Conservation (phyloP, 2,113 vertebrate genomes). For the Neogobius melanostomus region DNA sequence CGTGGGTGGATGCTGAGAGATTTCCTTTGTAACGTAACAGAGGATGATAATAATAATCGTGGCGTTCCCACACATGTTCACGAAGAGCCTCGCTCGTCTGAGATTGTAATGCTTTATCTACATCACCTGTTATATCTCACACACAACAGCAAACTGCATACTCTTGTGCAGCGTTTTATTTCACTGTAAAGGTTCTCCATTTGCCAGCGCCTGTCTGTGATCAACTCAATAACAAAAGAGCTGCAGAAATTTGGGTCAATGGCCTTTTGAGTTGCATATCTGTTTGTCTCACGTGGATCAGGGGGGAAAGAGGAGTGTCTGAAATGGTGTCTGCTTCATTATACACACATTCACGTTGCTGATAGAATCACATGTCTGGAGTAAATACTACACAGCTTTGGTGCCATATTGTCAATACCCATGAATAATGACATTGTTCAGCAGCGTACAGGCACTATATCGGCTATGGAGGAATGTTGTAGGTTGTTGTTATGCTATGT, state of each 20-base stretch:
- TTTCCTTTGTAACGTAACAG: background rate
- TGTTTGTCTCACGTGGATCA: conserved; percentile 29
- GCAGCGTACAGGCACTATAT: conserved; percentile 9
- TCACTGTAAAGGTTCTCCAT: background rate
- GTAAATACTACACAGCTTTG: background rate
- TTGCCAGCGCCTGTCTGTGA: conserved; percentile 22
- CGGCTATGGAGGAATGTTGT: conserved; percentile 34
- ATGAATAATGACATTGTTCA: conserved; percentile 33
- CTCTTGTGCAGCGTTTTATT: background rate
- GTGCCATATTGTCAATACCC: background rate
- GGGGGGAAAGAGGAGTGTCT: conserved; percentile 18
- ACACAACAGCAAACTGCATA: background rate
- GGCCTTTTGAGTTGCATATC: conserved; percentile 56
- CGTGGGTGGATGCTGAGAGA: conserved; percentile 17
- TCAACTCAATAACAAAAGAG: conserved; percentile 55
- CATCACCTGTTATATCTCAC: background rate
- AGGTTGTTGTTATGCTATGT: conserved; percentile 34
- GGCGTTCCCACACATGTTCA: conserved; percentile 19
- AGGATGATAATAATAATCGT: conserved; percentile 6
- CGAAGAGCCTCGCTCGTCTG: background rate
- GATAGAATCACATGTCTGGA: background rate
- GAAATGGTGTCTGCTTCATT: conserved; percentile 16
- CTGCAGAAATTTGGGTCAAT: conserved; percentile 64
- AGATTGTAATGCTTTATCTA: too few relatives aligned
- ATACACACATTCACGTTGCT: background rate